Percentiles rank a stretch among this genome's conserved stretches.
phyloP scores from a whole-genome alignment of 2,113 vertebrate species.

The Python bivittatus region DNA sequence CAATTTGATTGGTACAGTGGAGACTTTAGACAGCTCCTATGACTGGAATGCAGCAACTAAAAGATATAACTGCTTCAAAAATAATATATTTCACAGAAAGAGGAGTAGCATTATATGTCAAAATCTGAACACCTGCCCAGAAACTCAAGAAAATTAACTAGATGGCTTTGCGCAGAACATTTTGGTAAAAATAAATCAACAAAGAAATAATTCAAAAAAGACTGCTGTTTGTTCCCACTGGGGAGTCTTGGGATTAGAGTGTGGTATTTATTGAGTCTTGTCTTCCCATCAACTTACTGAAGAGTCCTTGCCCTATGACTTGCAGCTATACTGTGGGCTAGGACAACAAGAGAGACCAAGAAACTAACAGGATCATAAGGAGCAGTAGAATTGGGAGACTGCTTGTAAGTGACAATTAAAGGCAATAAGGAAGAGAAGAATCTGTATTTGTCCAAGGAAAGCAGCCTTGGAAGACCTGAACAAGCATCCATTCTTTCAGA shows the following conservation, averaged over 20 bases:
- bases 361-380: neutral
- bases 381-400: neutral
- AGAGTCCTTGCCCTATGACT: neutral
- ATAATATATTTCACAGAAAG: neutral
- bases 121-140: neutral
- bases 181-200: neutral
- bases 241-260: neutral
- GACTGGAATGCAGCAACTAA: neutral
- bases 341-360: neutral
- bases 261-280: neutral
- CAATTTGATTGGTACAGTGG: neutral
- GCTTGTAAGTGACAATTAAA: neutral
- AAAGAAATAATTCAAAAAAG: neutral
- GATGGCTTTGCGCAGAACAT: neutral
- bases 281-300: neutral
- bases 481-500: neutral
- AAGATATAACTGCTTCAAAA: neutral
- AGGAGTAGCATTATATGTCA: neutral
- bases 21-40: neutral
- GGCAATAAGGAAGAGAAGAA: neutral
- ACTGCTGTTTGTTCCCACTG: neutral
- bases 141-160: neutral
- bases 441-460: neutral
- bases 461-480: neutral
- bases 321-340: neutral